Conservation (phyloP, 1,140 invertebrate genomes). For the Oncopodura yosiiana region DNA sequence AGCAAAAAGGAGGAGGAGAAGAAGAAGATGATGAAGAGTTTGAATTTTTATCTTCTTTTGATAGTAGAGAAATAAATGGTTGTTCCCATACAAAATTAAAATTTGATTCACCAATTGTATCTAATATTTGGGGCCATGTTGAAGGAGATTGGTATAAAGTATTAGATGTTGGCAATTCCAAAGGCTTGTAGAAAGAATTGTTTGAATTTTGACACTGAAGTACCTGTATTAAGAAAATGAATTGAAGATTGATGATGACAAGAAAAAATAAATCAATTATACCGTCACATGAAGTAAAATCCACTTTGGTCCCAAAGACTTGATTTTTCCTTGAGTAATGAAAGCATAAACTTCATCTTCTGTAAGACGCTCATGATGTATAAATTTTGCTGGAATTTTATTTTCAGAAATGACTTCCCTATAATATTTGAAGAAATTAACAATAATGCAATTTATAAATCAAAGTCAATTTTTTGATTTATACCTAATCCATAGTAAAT, state of each 20-base stretch:
- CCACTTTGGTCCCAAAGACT: conserved; percentile 49
- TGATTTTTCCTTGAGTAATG: conserved; percentile 43
- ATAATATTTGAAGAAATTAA: not conserved
- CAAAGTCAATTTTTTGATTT: conserved; percentile 7
- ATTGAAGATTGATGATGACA: conserved; percentile 5
- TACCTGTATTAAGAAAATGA: not conserved
- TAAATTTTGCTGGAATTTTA: conserved; percentile 43
- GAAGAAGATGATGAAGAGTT: too few species aligned
- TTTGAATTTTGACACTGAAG: conserved; percentile 28
- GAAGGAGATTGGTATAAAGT: conserved; percentile 6
- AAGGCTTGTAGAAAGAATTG: conserved; percentile 52
- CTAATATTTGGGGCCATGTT: conserved; percentile 25
- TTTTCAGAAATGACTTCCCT: conserved; percentile 41
- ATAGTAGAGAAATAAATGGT: conserved; percentile 22
- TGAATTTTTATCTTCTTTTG: not conserved
- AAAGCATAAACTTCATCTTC: conserved; percentile 46
- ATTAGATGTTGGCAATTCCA: conserved; percentile 1
- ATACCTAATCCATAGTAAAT: conserved; percentile 56
- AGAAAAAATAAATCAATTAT: conserved; percentile 20
- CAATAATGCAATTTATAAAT: not conserved
- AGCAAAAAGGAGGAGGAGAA: too few species aligned
- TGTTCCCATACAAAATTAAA: conserved; percentile 32
- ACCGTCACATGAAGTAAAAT: conserved; percentile 51
- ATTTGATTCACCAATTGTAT: conserved; percentile 33
- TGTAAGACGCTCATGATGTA: conserved; percentile 38